phyloP scores from a whole-genome alignment of 2,888 invertebrate genomes.

The Blera fallax region DNA sequence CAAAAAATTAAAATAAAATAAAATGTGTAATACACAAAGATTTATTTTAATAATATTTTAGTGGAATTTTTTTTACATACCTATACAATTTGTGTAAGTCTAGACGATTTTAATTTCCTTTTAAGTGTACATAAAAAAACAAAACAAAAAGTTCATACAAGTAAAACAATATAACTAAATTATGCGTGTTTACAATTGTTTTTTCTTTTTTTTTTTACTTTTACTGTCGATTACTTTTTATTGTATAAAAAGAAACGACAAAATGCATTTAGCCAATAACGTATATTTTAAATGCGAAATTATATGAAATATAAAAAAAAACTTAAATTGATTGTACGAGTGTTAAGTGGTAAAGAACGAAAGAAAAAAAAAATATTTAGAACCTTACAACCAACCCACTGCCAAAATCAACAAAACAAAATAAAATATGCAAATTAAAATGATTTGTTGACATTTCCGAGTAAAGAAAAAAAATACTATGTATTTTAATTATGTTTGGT shows the following conservation, averaged over 20 bases:
- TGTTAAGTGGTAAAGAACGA: slow-evolving; percentile 39
- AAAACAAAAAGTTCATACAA: neutral
- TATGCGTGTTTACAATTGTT: slow-evolving; percentile 31
- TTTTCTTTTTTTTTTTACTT: slow-evolving; percentile 5
- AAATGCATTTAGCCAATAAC: slow-evolving; percentile 65
- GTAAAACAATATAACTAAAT: slow-evolving; percentile 16
- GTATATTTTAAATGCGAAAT: slow-evolving; percentile 59
- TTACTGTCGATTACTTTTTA: slow-evolving; percentile 46
- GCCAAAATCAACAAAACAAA: slow-evolving; percentile 67
- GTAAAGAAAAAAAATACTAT: slow-evolving; percentile 53
- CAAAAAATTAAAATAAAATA: slow-evolving; percentile 21
- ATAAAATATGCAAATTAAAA: slow-evolving; percentile 25
- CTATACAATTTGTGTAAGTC: slow-evolving; percentile 38
- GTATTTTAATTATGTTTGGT: slow-evolving; percentile 69
- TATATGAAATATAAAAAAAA: slow-evolving; percentile 28
- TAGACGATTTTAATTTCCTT: slow-evolving; percentile 53
- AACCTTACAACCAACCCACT: slow-evolving; percentile 65
- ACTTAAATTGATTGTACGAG: slow-evolving; percentile 60
- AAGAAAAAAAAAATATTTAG: slow-evolving; percentile 24
- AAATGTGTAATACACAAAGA: slow-evolving; percentile 55
- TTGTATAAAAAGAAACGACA: slow-evolving; percentile 50
- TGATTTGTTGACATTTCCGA: slow-evolving; percentile 59
- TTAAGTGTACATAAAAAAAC: slow-evolving; percentile 44
- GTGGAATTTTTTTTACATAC: slow-evolving; percentile 55
- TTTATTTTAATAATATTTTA: slow-evolving; percentile 50